Percentiles rank a stretch among this genome's conserved stretches.
Evolutionary conservation across 1,140 invertebrate genomes (phyloP).

Genomic region (Carposina sasakii): DNA sequence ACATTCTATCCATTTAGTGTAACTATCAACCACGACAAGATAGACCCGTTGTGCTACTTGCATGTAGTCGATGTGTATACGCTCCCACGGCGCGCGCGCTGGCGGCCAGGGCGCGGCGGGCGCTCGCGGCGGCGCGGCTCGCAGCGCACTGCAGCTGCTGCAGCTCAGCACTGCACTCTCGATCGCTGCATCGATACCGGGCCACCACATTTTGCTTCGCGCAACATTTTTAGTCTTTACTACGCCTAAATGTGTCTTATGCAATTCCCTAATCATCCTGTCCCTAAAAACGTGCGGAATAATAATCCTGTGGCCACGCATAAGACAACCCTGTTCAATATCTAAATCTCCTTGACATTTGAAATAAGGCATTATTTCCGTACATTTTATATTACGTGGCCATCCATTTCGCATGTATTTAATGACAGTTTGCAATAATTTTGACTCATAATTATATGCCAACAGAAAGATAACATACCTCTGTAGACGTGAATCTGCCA

Average conservation of each 20-base stretch:
- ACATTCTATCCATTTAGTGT: neutral
- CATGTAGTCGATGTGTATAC: slow-evolving; percentile 8
- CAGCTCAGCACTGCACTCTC: neutral
- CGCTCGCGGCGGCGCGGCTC: neutral
- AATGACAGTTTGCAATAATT: slow-evolving; percentile 1
- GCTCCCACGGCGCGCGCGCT: neutral
- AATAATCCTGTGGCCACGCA: slow-evolving; percentile 31
- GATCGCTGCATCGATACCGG: neutral
- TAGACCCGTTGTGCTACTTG: neutral
- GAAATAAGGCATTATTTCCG: slow-evolving; percentile 3
- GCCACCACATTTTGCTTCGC: slow-evolving; percentile 20
- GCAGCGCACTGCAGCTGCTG: neutral
- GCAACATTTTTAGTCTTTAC: slow-evolving; percentile 55
- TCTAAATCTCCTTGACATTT: slow-evolving; percentile 4
- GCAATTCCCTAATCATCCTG: slow-evolving; percentile 40
- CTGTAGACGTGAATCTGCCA: neutral
- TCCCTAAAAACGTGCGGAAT: slow-evolving; percentile 33
- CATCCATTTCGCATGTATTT: neutral
- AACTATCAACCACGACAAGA: neutral
- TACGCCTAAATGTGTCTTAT: slow-evolving; percentile 48
- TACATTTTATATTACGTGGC: neutral
- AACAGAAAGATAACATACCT: neutral
- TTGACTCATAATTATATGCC: slow-evolving; percentile 7
- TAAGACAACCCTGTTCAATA: slow-evolving; percentile 11
- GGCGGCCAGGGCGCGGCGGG: slow-evolving; percentile 8